Conservation (phyloP, 2,888 invertebrate species). For the Spatulosminthurus flaviceps region DNA sequence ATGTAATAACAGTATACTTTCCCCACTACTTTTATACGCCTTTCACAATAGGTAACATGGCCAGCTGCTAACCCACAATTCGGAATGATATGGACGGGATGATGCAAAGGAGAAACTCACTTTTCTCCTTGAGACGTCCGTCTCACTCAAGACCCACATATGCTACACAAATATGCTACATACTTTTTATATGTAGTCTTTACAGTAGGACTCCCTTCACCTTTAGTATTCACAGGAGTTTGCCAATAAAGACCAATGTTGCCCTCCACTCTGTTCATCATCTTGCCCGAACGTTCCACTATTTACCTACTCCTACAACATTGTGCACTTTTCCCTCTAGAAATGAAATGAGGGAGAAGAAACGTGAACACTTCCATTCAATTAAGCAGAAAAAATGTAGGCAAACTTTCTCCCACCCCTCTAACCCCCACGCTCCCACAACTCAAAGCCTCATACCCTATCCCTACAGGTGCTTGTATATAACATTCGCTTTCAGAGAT, state of each 20-base stretch:
- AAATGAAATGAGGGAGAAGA: slow-evolving; percentile 14
- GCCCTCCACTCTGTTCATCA: background rate
- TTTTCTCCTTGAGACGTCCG: background rate
- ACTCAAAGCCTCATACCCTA: too few relatives aligned
- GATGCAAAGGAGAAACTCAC: slow-evolving; percentile 18
- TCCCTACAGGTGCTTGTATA: too few relatives aligned
- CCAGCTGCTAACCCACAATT: background rate
- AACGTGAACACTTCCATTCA: slow-evolving; percentile 9
- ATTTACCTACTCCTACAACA: background rate
- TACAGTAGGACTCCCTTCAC: background rate
- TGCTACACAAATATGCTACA: too few relatives aligned
- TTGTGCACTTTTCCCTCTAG: background rate
- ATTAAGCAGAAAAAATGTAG: slow-evolving; percentile 6
- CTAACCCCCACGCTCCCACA: background rate
- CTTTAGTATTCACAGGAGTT: background rate
- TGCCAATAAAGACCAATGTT: slow-evolving; percentile 10
- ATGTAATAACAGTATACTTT: too few relatives aligned
- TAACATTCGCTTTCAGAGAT: too few relatives aligned
- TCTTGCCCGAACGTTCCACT: background rate
- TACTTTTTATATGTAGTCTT: too few relatives aligned
- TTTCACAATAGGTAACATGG: background rate
- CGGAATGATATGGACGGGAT: background rate
- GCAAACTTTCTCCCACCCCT: background rate
- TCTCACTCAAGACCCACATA: too few relatives aligned
- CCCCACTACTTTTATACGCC: too few relatives aligned